These are phyloP conservation scores for Perca flavescens DNA, from an alignment of 2,113 vertebrate species.

Conservation along the genomic window DNA sequence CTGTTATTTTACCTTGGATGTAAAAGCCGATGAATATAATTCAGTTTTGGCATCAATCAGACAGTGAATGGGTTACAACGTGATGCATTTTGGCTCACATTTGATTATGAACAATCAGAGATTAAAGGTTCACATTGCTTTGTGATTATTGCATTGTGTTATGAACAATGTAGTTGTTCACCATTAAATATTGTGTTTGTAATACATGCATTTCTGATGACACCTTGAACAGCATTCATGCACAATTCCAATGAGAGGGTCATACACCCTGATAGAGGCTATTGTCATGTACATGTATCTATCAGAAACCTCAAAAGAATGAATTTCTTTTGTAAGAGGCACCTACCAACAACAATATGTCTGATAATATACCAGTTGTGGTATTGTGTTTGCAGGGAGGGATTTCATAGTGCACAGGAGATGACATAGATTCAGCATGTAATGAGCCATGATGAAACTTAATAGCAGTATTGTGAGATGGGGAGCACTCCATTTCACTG, in stretches of 20 bases:
- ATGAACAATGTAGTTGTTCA: not conserved
- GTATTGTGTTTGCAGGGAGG: conserved; percentile 50
- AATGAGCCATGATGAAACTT: conserved; percentile 79
- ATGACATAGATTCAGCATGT: conserved; percentile 72
- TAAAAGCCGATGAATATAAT: conserved; percentile 2
- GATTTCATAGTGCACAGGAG: conserved; percentile 57
- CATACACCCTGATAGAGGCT: not conserved
- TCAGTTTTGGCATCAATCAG: conserved; percentile 32
- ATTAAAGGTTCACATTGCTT: not conserved
- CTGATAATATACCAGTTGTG: conserved; percentile 44
- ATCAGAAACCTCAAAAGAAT: conserved; percentile 25
- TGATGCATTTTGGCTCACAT: conserved; percentile 12
- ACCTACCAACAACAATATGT: conserved; percentile 19
- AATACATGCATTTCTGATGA: conserved; percentile 9
- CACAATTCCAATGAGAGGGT: not conserved
- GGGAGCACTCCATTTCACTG: conserved; percentile 71
- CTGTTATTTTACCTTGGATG: conserved; percentile 12
- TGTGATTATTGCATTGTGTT: conserved; percentile 32
- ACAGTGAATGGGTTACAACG: not conserved
- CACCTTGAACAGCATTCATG: not conserved
- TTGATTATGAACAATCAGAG: conserved; percentile 16
- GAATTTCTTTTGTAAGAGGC: conserved; percentile 29
- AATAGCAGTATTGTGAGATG: conserved; percentile 74
- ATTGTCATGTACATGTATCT: conserved; percentile 9
- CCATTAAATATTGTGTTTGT: conserved; percentile 7